These are phyloP conservation scores for Diadophis punctatus DNA, from an alignment of 2,113 vertebrate genomes.

Conservation along the genomic window DNA sequence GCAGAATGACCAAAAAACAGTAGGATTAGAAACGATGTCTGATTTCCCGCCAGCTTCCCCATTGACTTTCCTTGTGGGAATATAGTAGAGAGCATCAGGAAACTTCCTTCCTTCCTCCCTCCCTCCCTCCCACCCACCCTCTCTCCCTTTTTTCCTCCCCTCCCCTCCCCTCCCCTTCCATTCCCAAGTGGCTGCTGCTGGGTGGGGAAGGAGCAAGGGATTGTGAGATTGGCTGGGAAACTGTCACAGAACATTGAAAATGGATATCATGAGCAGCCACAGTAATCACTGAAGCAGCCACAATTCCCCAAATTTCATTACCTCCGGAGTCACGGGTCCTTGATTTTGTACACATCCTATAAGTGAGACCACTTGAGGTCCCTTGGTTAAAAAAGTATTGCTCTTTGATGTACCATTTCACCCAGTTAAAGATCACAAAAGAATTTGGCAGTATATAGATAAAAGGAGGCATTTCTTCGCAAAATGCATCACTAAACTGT, in stretches of 20 bases:
- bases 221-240: background rate
- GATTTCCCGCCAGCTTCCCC: background rate
- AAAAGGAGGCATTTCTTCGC: background rate
- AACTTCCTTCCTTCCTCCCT: too few relatives aligned
- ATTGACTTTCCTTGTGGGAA: background rate
- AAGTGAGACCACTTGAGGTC: background rate
- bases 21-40: background rate
- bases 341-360: background rate
- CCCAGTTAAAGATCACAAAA: background rate
- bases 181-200: background rate
- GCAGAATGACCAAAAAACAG: background rate
- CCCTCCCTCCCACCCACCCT: too few relatives aligned
- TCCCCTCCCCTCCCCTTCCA: too few relatives aligned
- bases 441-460: background rate
- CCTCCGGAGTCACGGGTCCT: background rate
- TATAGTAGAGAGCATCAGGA: background rate
- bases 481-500: background rate
- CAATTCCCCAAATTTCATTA: background rate
- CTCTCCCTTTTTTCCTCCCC: too few relatives aligned
- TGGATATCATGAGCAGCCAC: background rate
- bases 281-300: background rate
- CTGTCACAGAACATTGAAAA: background rate
- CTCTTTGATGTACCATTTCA: background rate
- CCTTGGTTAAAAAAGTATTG: background rate
- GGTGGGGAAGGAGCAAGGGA: background rate